phyloP scores from a whole-genome alignment of 2,888 invertebrate species.

The Crocallis elinguaria region DNA sequence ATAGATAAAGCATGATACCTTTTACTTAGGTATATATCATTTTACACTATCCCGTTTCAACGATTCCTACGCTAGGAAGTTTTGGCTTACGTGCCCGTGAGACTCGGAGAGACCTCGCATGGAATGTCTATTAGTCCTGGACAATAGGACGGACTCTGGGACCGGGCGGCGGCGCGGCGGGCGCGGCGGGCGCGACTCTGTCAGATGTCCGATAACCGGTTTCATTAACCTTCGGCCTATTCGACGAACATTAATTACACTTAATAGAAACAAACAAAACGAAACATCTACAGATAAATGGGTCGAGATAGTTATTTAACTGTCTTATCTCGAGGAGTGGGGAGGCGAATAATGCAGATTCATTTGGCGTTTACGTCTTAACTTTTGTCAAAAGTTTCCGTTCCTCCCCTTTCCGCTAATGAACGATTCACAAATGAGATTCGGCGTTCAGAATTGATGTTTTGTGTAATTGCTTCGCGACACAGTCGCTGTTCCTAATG shows the following conservation, averaged over 20 bases:
- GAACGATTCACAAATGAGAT: conserved; percentile 74
- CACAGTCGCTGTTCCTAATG: conserved; percentile 35
- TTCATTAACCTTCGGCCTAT: conserved; percentile 75
- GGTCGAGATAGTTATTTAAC: conserved; percentile 78
- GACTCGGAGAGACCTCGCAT: conserved; percentile 26
- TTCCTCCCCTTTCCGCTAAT: conserved; percentile 67
- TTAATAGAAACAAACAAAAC: conserved; percentile 81
- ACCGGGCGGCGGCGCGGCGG: conserved; percentile 3
- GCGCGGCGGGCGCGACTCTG: conserved; percentile 29
- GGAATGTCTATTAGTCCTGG: conserved; percentile 43
- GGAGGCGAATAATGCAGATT: conserved; percentile 70
- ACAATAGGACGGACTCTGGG: conserved; percentile 39
- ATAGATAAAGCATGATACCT: background rate
- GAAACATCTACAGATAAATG: conserved; percentile 75
- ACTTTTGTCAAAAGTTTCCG: conserved; percentile 76
- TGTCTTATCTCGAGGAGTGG: conserved; percentile 68
- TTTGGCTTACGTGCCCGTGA: conserved; percentile 27
- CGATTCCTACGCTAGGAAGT: conserved; percentile 16
- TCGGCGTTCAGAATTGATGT: conserved; percentile 70
- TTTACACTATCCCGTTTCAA: conserved; percentile 35
- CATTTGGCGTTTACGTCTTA: conserved; percentile 73
- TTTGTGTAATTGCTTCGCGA: conserved; percentile 69
- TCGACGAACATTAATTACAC: conserved; percentile 74
- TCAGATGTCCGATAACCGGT: conserved; percentile 72
- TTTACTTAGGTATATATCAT: no score